Evolutionary conservation across 2,888 invertebrate genomes (phyloP).

Genomic region (Sminthurinus aureus): DNA sequence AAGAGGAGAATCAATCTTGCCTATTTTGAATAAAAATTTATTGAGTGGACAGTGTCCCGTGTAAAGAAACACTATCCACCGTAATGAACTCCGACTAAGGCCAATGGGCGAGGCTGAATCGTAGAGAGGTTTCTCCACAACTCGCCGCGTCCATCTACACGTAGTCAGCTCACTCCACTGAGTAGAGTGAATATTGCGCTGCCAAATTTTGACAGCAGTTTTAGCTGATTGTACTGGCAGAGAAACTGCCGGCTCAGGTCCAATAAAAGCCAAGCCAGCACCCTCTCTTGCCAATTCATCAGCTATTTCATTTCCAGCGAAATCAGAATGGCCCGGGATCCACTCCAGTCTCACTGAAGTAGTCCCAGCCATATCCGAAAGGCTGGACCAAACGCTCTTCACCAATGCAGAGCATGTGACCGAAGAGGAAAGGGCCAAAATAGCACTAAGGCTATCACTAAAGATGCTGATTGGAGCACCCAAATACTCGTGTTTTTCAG

Average conservation of each 20-base stretch:
- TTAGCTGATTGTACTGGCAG: background rate
- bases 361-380: background rate
- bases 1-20: background rate
- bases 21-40: background rate
- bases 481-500: background rate
- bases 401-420: background rate
- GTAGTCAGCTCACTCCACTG: background rate
- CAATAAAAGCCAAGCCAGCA: background rate
- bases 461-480: background rate
- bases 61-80: background rate
- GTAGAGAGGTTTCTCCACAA: background rate
- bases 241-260: background rate
- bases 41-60: conserved; percentile 3
- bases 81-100: background rate
- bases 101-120: background rate
- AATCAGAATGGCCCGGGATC: background rate
- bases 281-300: background rate
- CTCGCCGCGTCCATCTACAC: background rate
- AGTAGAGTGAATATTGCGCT: background rate
- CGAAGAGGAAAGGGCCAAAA: background rate
- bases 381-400: background rate
- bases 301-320: background rate
- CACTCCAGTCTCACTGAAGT: background rate
- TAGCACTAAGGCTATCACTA: background rate
- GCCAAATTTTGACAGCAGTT: background rate